These are phyloP conservation scores for Ryuthela nishihirai DNA, from an alignment of 2,888 invertebrate species.

Conservation along the genomic window DNA sequence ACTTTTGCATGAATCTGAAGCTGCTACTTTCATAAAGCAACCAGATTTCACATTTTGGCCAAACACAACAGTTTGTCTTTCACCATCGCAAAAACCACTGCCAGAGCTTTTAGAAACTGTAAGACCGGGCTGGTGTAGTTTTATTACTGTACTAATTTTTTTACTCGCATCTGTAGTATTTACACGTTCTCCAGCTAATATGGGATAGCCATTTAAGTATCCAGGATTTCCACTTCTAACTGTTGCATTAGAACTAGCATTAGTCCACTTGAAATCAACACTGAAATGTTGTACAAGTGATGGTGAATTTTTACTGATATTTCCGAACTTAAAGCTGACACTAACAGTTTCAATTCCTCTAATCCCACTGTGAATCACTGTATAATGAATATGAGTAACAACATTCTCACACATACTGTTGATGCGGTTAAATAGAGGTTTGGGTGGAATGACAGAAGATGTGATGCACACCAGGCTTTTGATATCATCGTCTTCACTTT, in stretches of 20 bases:
- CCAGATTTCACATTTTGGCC: constrained; percentile 23
- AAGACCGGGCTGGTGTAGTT: no score
- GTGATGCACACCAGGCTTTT: not conserved
- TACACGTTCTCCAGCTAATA: constrained; percentile 56
- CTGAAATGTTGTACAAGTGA: constrained; percentile 11
- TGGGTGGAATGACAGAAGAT: no score
- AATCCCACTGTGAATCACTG: constrained; percentile 55
- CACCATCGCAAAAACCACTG: not conserved
- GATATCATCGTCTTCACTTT: no score
- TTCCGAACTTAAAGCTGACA: constrained; percentile 51
- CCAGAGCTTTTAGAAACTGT: constrained; percentile 2
- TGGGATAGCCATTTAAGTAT: constrained; percentile 63
- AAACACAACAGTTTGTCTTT: constrained; percentile 15
- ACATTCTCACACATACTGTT: constrained; percentile 45
- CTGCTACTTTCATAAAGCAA: not conserved
- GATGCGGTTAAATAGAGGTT: no score
- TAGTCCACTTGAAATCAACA: constrained; percentile 21
- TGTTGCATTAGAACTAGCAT: constrained; percentile 37
- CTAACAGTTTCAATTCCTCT: constrained; percentile 53
- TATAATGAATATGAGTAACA: constrained; percentile 50
- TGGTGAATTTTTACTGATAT: constrained; percentile 44
- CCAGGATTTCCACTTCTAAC: constrained; percentile 71
- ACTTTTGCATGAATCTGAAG: constrained; percentile 3
- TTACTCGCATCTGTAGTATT: not conserved
- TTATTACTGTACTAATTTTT: no score